A percentile compares a stretch with the other conserved stretches of the same genome.
Conservation (phyloP, 1,140 invertebrate species). For the Musca domestica region DNA sequence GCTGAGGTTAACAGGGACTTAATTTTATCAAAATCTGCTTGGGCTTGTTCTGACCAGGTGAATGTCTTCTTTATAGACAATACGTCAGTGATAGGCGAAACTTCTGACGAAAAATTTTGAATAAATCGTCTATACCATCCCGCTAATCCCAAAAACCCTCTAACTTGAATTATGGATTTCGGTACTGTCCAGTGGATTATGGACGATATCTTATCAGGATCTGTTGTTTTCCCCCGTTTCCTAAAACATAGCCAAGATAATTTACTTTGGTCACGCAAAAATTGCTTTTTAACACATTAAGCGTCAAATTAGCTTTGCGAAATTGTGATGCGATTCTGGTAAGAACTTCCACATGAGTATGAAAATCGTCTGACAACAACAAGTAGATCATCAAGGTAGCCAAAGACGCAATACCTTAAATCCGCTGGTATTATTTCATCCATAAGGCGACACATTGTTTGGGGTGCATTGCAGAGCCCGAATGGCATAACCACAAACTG, state of each 20-base stretch:
- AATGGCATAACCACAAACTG: no score
- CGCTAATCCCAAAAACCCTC: slow-evolving; percentile 38
- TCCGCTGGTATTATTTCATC: no score
- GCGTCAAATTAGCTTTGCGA: slow-evolving; percentile 46
- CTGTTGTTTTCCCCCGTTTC: slow-evolving; percentile 17
- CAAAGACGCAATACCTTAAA: slow-evolving; percentile 22
- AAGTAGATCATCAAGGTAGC: slow-evolving; percentile 25
- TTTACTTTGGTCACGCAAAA: no score
- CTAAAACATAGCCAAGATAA: slow-evolving; percentile 31
- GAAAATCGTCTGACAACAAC: slow-evolving; percentile 22
- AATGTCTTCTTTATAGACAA: slow-evolving; percentile 7
- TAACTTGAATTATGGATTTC: slow-evolving; percentile 26
- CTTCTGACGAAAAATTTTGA: slow-evolving; percentile 32
- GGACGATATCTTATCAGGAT: slow-evolving; percentile 24
- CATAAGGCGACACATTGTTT: no score
- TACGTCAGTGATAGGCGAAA: slow-evolving; percentile 23
- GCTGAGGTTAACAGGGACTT: not conserved
- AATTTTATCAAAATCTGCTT: not conserved
- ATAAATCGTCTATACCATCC: slow-evolving; percentile 38
- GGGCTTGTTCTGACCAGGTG: not conserved
- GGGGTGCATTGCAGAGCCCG: no score
- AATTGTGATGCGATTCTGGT: slow-evolving; percentile 16
- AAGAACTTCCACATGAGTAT: slow-evolving; percentile 52
- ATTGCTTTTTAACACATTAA: slow-evolving; percentile 53
- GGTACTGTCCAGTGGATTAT: slow-evolving; percentile 26